phyloP scores from a whole-genome alignment of 1,140 invertebrate species.

The Hypsibius dujardini region DNA sequence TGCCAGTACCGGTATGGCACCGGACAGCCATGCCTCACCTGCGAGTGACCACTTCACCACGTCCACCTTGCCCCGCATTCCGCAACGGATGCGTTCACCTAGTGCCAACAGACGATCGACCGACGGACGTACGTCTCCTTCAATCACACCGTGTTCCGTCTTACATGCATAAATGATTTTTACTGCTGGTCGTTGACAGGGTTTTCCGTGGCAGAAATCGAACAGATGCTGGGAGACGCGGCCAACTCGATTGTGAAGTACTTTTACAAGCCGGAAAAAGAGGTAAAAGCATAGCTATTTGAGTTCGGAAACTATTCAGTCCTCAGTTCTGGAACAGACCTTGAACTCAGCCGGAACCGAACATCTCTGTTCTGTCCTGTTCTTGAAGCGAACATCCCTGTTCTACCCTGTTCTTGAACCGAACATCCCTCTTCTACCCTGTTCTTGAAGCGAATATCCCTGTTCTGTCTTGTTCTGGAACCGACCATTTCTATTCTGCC shows the following conservation, averaged over 20 bases:
- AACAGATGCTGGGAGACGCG: slow-evolving; percentile 50
- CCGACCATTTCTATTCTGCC: too few relatives aligned
- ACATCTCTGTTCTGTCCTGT: too few relatives aligned
- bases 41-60: not conserved
- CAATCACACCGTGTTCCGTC: too few relatives aligned
- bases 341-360: too few relatives aligned
- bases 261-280: slow-evolving; percentile 62
- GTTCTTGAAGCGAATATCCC: too few relatives aligned
- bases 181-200: slow-evolving; percentile 24
- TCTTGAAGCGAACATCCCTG: too few relatives aligned
- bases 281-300: slow-evolving; percentile 26
- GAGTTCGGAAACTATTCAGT: too few relatives aligned
- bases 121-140: slow-evolving; percentile 26
- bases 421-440: too few relatives aligned
- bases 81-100: slow-evolving; percentile 42
- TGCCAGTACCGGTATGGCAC: slow-evolving; percentile 22
- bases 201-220: slow-evolving; percentile 33
- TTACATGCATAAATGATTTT: not conserved
- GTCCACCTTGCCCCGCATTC: slow-evolving; percentile 32
- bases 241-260: slow-evolving; percentile 94
- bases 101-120: slow-evolving; percentile 41
- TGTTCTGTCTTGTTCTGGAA: too few relatives aligned
- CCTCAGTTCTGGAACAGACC: too few relatives aligned
- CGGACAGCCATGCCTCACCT: slow-evolving; percentile 28
- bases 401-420: too few relatives aligned